A percentile compares a stretch with the other conserved stretches of the same genome.
Evolutionary conservation across 2,888 invertebrate genomes (phyloP).

Genomic region (Drosophila tanythrix): DNA sequence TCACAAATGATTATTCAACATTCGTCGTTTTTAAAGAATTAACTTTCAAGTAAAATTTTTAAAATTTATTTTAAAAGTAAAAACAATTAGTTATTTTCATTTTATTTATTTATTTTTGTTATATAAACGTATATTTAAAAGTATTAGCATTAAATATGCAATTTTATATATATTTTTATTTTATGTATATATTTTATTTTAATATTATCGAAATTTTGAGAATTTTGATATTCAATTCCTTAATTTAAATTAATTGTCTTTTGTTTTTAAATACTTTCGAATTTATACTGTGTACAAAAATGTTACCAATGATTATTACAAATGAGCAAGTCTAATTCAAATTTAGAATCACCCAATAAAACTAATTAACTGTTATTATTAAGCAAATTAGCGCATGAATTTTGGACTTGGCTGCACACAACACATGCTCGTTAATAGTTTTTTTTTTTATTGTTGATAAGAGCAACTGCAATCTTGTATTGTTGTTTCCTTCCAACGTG

Average conservation of each 20-base stretch:
- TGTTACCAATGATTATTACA: not conserved
- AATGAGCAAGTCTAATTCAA: not conserved
- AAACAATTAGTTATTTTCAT: not conserved
- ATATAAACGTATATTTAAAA: not conserved
- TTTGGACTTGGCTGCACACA: not conserved
- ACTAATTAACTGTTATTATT: not conserved
- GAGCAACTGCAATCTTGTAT: conserved; percentile 14
- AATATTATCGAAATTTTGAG: not conserved
- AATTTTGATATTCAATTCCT: not conserved
- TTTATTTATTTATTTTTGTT: not conserved
- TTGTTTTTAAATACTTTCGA: not conserved
- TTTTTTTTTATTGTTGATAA: conserved; percentile 19
- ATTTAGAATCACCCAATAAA: not conserved
- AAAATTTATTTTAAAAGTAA: not conserved
- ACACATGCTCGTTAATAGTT: not conserved
- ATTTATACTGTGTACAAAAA: not conserved
- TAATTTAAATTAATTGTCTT: not conserved
- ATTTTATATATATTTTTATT: not conserved
- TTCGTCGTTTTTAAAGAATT: not conserved
- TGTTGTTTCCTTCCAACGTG: conserved; percentile 35
- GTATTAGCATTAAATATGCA: not conserved
- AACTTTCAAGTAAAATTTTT: not conserved
- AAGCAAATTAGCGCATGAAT: not conserved
- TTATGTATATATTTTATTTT: not conserved
- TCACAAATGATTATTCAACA: not conserved